Evolutionary conservation across 2,113 vertebrate species (phyloP).

Genomic region (Datnioides undecimradiatus): DNA sequence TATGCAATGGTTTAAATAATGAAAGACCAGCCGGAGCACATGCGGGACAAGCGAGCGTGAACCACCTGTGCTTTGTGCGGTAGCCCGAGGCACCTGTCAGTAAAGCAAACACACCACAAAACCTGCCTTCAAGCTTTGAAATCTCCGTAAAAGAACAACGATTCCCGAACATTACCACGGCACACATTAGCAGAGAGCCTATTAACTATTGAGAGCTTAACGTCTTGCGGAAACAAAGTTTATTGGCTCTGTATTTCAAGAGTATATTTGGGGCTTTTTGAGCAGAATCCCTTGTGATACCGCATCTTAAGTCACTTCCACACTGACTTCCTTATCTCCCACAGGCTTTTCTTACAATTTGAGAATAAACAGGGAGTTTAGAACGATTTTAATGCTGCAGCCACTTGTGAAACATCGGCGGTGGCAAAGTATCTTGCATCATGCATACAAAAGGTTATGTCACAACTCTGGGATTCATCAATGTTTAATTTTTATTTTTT

Average conservation of each 20-base stretch:
- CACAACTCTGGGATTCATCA: too few relatives aligned
- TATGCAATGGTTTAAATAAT: neutral
- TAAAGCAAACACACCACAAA: neutral
- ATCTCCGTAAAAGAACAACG: neutral
- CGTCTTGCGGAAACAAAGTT: neutral
- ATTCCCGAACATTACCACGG: neutral
- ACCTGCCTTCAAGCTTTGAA: neutral
- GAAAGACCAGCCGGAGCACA: neutral
- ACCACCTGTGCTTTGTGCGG: neutral
- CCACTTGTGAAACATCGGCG: neutral
- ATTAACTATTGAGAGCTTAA: neutral
- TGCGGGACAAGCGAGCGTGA: neutral
- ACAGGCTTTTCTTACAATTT: neutral
- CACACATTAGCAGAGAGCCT: neutral
- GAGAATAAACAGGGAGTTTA: neutral
- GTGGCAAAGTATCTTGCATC: neutral
- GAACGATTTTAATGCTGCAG: too few relatives aligned
- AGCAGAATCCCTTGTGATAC: neutral
- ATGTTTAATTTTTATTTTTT: too few relatives aligned
- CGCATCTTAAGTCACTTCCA: neutral
- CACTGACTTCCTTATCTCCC: neutral
- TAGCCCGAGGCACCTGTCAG: neutral
- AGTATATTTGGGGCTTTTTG: neutral
- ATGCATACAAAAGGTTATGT: neutral
- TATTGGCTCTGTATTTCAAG: slow-evolving; percentile 2